A percentile compares a stretch with the other conserved stretches of the same genome.
Evolutionary conservation across 2,113 vertebrate species (phyloP).

Genomic region (Zapus hudsonius): DNA sequence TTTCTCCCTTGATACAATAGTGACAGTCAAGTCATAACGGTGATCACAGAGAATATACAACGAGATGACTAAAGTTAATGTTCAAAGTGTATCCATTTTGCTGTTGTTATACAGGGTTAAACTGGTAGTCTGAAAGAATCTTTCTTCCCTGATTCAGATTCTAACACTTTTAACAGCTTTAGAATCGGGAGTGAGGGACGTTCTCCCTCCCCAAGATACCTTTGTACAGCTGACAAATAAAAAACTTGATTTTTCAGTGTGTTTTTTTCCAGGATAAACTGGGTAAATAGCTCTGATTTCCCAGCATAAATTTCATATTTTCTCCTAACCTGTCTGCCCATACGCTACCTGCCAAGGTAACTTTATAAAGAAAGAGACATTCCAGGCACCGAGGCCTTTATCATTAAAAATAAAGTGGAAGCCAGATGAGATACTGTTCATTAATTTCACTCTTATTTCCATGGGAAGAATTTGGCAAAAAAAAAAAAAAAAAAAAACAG

Average conservation of each 20-base stretch:
- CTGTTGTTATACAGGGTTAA: background rate
- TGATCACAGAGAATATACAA: too few species aligned
- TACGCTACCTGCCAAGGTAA: constrained; percentile 71
- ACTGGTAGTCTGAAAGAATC: background rate
- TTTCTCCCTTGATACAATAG: too few species aligned
- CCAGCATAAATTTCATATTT: constrained; percentile 82
- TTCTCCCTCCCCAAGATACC: background rate
- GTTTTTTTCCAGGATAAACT: constrained; percentile 3
- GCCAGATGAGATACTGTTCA: constrained; percentile 76
- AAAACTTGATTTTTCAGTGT: constrained; percentile 54
- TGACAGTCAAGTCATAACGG: too few species aligned
- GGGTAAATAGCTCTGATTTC: constrained; percentile 77
- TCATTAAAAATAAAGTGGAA: constrained; percentile 81
- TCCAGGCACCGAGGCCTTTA: constrained; percentile 60
- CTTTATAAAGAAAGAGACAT: constrained; percentile 66
- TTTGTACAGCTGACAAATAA: constrained; percentile 32
- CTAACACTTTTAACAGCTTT: constrained; percentile 2
- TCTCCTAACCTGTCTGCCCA: constrained; percentile 72
- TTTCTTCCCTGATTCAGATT: background rate
- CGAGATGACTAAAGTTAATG: background rate
- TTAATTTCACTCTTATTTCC: constrained; percentile 81
- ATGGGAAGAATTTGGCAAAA: constrained; percentile 81
- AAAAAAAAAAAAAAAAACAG: constrained; percentile 43
- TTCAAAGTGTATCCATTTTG: rapidly evolving
- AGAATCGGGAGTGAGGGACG: background rate